Base-by-base conservation (phyloP, 2,888 invertebrate genomes). In the Nudaria mundana region DNA sequence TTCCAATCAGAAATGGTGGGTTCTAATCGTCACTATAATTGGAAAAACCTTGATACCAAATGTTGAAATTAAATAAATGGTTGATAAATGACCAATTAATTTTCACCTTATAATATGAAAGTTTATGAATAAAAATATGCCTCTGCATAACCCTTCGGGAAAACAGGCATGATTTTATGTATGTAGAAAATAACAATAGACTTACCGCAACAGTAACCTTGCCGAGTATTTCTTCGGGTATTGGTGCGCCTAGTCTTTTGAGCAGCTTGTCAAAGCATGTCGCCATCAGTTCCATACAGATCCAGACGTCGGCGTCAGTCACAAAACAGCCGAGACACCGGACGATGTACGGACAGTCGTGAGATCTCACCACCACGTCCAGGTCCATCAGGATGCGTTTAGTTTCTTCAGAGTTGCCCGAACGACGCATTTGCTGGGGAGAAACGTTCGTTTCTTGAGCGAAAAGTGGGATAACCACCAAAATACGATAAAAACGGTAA, bases 261-360 rank as follows among this genome's bases (percentile, higher is more conserved):
- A 98, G 90, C 68, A 99, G 88, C 88, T 99, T 99, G 80, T 99
- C 99, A 74, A 99, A 95, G 86, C 99, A 99, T 12, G 98, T 98
- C 8, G 97, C 95, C 99, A 99, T 99, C 56, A 99, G 91, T 87
- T 99, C 99, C 99, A 99, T 99, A 79, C 99, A 99, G 73, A 99
- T 99, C 98, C 99, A 99, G 0, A 99, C 98, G 80, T 99, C 98
- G 1, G 97, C 95, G 75, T 97, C 97, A 0, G 97, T 98, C 38
- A 99, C 98, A 85, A 99, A 98, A 87, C 98, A 98, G 26, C 99
- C 99, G 67, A 97, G 91, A 80, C 98, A 99, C 76, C 97, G 93
- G 60, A 99, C 99, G 62, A 99, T 99, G 86, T 95, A 98, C 23
- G 95, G 95, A 84, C 98, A 99, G 82, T 97, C 98, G 69, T 98